Conservation (phyloP, 2,888 invertebrate species). For the Margaritifera margaritifera region DNA sequence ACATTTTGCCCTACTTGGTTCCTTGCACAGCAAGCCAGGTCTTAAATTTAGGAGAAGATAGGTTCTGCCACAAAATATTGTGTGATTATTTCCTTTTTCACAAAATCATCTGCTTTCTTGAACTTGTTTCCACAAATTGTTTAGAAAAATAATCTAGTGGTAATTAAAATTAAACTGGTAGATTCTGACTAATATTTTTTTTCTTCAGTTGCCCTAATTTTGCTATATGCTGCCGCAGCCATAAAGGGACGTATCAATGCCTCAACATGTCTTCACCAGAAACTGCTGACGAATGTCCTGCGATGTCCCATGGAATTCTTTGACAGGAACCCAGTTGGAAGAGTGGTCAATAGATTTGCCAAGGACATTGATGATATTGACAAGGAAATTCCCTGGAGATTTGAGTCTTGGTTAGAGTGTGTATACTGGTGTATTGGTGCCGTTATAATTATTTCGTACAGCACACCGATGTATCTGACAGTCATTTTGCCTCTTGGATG, state of each 20-base stretch:
- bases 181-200: background rate
- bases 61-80: no score
- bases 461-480: conserved; percentile 61
- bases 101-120: no score
- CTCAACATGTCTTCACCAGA: conserved; percentile 35
- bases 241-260: conserved; percentile 47
- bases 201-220: background rate
- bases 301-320: conserved; percentile 16
- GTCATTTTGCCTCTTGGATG: conserved; percentile 65
- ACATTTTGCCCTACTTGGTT: no score
- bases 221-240: background rate
- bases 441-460: conserved; percentile 65
- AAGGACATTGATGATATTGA: conserved; percentile 49
- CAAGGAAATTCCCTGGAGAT: conserved; percentile 35
- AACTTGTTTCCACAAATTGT: no score
- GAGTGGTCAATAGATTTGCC: conserved; percentile 61
- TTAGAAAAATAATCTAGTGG: no score
- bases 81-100: no score
- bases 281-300: conserved; percentile 3
- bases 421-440: conserved; percentile 57
- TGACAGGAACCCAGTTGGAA: conserved; percentile 15
- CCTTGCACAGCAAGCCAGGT: no score
- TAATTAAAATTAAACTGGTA: no score
- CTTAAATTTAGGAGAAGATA: no score
- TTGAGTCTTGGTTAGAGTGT: conserved; percentile 35